A percentile compares a stretch with the other conserved stretches of the same genome.
These are phyloP conservation scores for Phyllopteryx taeniolatus DNA, from an alignment of 2,113 vertebrate genomes.

Conservation along the genomic window DNA sequence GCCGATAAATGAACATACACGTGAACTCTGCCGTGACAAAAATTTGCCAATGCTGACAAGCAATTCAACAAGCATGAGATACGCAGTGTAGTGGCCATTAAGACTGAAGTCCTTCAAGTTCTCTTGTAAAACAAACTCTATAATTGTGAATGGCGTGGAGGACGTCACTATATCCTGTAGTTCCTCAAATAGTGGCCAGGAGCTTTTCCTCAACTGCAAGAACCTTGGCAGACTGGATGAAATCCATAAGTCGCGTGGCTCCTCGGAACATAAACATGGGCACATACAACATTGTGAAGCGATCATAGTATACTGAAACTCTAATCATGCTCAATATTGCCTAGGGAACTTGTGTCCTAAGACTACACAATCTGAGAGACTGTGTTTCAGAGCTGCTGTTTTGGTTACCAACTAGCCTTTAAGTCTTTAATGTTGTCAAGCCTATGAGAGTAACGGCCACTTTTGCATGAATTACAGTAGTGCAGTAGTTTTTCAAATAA, in stretches of 20 bases:
- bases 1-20: neutral
- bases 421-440: too few relatives aligned
- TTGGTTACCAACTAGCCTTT: neutral
- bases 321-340: neutral
- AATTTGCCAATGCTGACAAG: neutral
- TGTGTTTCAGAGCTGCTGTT: neutral
- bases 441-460: too few relatives aligned
- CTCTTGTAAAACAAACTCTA: neutral
- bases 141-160: neutral
- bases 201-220: neutral
- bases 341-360: too few relatives aligned
- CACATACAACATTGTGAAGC: too few relatives aligned
- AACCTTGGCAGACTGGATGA: neutral
- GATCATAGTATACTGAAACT: neutral
- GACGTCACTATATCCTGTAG: neutral
- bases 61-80: neutral
- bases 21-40: conserved; percentile 11
- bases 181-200: neutral
- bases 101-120: neutral
- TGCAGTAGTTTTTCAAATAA: neutral
- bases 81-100: neutral
- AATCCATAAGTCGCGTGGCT: neutral
- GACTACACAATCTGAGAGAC: too few relatives aligned
- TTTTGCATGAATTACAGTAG: too few relatives aligned
- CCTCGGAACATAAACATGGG: too few relatives aligned